Evolutionary conservation across 1,140 invertebrate species (phyloP).

Genomic region (Babylonia areolata): DNA sequence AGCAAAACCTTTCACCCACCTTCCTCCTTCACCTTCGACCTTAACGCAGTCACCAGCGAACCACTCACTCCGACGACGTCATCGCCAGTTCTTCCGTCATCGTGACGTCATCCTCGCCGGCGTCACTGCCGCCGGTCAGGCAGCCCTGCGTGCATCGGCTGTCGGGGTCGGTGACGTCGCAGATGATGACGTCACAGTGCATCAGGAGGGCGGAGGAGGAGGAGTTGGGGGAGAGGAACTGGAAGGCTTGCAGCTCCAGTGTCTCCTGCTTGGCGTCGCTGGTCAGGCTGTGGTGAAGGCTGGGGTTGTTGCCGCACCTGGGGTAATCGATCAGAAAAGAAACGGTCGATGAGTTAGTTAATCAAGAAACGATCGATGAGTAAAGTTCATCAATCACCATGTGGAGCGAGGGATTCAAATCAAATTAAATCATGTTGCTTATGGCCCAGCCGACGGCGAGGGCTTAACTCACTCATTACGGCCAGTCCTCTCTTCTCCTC

Average conservation of each 20-base stretch:
- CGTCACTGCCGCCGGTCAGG: neutral
- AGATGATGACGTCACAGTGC: slow-evolving; percentile 15
- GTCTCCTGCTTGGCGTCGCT: neutral
- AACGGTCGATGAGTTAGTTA: neutral
- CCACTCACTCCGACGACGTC: neutral
- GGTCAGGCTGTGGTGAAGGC: neutral
- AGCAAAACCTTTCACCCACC: neutral
- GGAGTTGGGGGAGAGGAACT: neutral
- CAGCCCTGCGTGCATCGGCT: neutral
- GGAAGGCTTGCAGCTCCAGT: neutral
- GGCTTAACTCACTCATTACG: no score
- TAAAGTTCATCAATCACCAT: neutral
- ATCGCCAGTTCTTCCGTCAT: neutral
- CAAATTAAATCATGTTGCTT: no score
- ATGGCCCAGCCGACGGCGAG: no score
- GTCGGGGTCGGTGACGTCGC: neutral
- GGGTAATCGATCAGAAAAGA: neutral
- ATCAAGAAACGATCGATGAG: no score
- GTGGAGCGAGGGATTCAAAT: neutral
- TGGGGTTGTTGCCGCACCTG: slow-evolving; percentile 1
- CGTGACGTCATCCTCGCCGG: neutral
- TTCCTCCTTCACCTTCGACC: neutral
- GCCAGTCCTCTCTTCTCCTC: no score
- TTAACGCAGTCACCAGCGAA: neutral
- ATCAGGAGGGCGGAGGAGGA: neutral